Evolutionary conservation across 2,888 invertebrate genomes (phyloP).

Genomic region (Luperina nickerlii): DNA sequence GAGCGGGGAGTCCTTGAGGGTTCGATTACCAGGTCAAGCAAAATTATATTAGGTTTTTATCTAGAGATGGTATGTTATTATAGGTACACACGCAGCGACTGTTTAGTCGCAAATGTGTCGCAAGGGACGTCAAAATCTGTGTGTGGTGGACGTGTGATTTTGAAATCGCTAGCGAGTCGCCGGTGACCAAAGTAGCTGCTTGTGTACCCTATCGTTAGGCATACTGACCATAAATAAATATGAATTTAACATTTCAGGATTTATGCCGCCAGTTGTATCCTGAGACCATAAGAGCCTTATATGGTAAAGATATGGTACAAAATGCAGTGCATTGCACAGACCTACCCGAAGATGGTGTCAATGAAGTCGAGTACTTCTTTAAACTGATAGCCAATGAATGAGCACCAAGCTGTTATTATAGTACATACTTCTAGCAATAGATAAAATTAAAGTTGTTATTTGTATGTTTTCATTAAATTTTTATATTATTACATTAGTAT

Average conservation of each 20-base stretch:
- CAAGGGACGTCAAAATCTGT: neutral
- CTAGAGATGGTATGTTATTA: neutral
- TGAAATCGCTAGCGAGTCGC: neutral
- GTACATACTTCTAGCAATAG: neutral
- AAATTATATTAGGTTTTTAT: neutral
- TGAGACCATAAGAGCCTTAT: conserved; percentile 94
- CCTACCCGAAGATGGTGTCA: conserved; percentile 94
- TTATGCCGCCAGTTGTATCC: conserved; percentile 93
- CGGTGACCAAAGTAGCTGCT: neutral
- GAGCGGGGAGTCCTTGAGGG: neutral
- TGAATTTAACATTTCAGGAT: conserved; percentile 72
- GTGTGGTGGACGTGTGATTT: neutral
- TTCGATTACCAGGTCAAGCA: neutral
- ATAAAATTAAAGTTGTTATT: neutral
- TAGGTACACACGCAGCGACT: neutral
- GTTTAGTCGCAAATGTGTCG: neutral
- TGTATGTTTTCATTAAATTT: neutral
- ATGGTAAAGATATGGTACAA: conserved; percentile 94
- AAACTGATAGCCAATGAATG: conserved; percentile 90
- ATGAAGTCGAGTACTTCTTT: conserved; percentile 95
- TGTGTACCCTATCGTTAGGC: neutral
- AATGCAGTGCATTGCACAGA: conserved; percentile 98
- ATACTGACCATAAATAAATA: neutral
- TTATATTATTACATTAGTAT: neutral
- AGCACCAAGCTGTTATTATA: conserved; percentile 28